Evolutionary conservation across 2,888 invertebrate genomes (phyloP), one percentile per base, ranked within the genome.

Genomic region (Nephrotoma flavescens): DNA sequence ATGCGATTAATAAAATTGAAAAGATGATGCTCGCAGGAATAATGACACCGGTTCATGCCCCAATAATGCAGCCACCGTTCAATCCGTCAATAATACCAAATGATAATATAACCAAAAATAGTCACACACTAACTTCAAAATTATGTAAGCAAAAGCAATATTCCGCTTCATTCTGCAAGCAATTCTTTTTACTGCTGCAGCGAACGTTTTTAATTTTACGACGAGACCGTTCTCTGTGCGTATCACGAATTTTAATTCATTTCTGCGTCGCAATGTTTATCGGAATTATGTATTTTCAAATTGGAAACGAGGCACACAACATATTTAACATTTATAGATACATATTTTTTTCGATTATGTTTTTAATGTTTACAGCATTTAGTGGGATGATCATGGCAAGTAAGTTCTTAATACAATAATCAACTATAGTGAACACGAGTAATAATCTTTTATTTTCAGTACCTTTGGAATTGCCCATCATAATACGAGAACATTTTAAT

Each of bases 361-460:
- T 98, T 91, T 93, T 98, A 86, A 97, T 98, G 96, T 97, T 97
- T 91, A 97, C 97, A 6, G 96, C 98, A 0, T 97, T 98, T 91
- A 98, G 97, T 92, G 95, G 97, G 12, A 96, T 97, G 87, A 94
- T 96, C 85, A 94, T 98, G 42, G 96, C 96, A 88, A 98, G 98
- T 98, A 93, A 96, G 97, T 87, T 42, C 15, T 85, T 87, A 86
- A 85, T 42, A 42, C 57, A 12, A 41, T 9, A 15, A 71, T 87
- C 42, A 42, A 85, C 31, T 41, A n/a, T 15, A 19, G 15, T n/a
- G n/a, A 45, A 31, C 41, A 19, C 52, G 42, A 57, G 41, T 42
- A 7, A 41, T 85, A n/a, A 86, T 45, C 11, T 31, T 85, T 87
- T 89, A 89, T 87, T 90, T 91, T 86, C 92, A 97, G 97, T 97